Conservation (phyloP, 1,140 invertebrate genomes). For the Cyrtorhinus lividipennis region DNA sequence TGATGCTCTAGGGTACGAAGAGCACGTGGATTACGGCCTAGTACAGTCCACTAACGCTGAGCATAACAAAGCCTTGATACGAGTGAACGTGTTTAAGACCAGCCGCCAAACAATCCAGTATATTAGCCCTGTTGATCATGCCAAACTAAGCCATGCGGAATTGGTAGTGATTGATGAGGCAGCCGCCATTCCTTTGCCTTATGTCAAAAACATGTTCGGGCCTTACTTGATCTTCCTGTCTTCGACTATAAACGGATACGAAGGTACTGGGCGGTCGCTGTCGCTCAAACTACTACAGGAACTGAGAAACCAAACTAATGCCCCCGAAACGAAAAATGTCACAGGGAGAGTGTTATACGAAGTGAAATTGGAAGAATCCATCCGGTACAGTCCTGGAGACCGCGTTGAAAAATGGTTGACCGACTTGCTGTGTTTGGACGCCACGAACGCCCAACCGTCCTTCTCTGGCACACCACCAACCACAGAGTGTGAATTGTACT, state of each 20-base stretch:
- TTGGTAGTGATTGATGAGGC: conserved; percentile 96
- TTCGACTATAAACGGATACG: conserved; percentile 95
- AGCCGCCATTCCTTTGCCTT: conserved; percentile 90
- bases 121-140: conserved; percentile 83
- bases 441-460: conserved; percentile 44
- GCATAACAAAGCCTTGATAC: conserved; percentile 90
- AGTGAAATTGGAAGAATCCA: conserved; percentile 81
- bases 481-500: conserved; percentile 76
- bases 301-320: conserved; percentile 45
- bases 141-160: conserved; percentile 81
- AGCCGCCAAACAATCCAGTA: conserved; percentile 96
- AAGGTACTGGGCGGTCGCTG: conserved; percentile 92
- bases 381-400: conserved; percentile 83
- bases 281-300: conserved; percentile 92
- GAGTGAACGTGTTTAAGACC: conserved; percentile 80
- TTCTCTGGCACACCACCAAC: conserved; percentile 73
- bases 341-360: conserved; percentile 23
- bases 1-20: conserved; percentile 87
- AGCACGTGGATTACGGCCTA: conserved; percentile 91
- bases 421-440: conserved; percentile 81
- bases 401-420: conserved; percentile 84
- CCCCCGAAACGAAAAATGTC: conserved; percentile 30
- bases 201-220: conserved; percentile 80
- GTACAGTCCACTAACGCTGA: conserved; percentile 93
- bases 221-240: conserved; percentile 92